A percentile compares a stretch with the other conserved stretches of the same genome.
Evolutionary conservation across 2,888 invertebrate genomes (phyloP).

Genomic region (Nomada ruficornis): DNA sequence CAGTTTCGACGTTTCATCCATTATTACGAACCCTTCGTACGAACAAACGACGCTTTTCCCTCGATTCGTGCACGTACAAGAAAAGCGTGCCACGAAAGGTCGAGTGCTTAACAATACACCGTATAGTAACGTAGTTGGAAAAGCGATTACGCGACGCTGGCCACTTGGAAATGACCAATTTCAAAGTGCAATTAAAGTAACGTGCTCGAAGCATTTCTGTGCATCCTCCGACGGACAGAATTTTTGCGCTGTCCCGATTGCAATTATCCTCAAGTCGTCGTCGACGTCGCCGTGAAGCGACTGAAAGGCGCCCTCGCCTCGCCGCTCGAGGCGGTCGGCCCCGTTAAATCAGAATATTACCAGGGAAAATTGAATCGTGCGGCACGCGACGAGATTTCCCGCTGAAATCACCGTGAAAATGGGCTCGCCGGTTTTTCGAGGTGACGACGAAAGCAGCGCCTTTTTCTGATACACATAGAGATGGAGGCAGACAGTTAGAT

Average conservation of each 20-base stretch:
- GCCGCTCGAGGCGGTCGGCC: conserved; percentile 23
- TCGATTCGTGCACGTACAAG: background rate
- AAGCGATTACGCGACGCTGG: conserved; percentile 28
- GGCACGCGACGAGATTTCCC: conserved; percentile 53
- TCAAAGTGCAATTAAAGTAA: conserved; percentile 22
- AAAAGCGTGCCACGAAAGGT: conserved; percentile 18
- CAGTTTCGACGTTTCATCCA: background rate
- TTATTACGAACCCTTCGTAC: background rate
- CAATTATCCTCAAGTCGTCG: conserved; percentile 36
- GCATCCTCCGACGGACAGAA: background rate
- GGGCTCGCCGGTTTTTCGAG: conserved; percentile 28
- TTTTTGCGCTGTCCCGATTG: background rate
- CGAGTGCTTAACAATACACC: conserved; percentile 20
- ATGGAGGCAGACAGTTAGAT: background rate
- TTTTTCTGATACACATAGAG: background rate
- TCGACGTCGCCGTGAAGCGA: background rate
- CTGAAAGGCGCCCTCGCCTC: conserved; percentile 4
- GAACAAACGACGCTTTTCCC: background rate
- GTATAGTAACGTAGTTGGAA: conserved; percentile 23
- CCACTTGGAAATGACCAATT: conserved; percentile 15
- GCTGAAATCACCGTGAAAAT: conserved; percentile 53
- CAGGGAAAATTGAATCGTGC: conserved; percentile 60
- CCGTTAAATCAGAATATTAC: conserved; percentile 58
- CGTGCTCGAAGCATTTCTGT: conserved; percentile 5
- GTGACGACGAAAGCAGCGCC: conserved; percentile 22